phyloP scores from a whole-genome alignment of 2,113 vertebrate genomes.

The Aphelocoma coerulescens region DNA sequence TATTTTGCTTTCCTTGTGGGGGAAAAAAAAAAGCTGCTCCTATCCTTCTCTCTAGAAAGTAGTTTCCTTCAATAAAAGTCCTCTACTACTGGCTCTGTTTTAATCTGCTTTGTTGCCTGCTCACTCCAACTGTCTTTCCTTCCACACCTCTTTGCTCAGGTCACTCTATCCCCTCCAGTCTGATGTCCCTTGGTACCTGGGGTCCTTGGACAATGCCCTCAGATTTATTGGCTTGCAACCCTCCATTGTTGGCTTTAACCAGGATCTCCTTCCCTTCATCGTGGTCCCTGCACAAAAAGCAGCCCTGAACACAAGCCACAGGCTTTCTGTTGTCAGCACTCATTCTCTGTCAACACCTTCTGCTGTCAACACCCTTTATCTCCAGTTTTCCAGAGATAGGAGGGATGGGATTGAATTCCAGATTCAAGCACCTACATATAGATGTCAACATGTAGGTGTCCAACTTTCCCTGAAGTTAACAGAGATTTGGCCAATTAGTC shows the following conservation, averaged over 20 bases:
- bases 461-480: not conserved
- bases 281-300: not conserved
- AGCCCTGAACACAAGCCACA: not conserved
- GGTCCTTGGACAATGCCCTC: not conserved
- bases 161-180: not conserved
- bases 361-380: constrained; percentile 22
- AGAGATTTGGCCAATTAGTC: not conserved
- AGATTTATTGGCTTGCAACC: not conserved
- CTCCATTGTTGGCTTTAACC: not conserved
- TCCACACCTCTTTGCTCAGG: not conserved
- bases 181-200: not conserved
- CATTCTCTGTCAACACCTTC: not conserved
- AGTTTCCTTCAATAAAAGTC: not conserved
- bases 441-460: not conserved
- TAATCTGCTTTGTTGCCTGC: not conserved
- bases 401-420: not conserved
- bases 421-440: not conserved
- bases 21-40: not conserved
- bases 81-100: not conserved
- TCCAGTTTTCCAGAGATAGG: not conserved
- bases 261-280: not conserved
- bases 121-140: not conserved
- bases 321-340: not conserved
- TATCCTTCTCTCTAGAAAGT: not conserved
- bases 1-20: not conserved